A percentile compares a stretch with the other conserved stretches of the same genome.
Evolutionary conservation across 2,797 vertebrate genomes (phyloP).

Genomic region (Chelonia mydas): DNA sequence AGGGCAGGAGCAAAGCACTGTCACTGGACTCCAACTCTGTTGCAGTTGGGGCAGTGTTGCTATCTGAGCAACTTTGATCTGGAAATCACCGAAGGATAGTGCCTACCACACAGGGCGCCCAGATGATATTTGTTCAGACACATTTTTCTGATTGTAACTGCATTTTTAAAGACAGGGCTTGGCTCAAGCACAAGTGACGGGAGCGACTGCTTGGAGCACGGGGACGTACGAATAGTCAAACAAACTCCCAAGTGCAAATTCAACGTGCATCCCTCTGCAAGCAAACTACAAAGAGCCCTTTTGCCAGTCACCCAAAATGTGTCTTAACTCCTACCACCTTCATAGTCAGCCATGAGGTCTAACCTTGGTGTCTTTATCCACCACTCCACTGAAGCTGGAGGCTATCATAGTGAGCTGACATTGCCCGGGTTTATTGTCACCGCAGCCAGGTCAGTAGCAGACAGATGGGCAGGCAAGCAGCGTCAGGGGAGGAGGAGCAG

Average conservation of each 20-base stretch:
- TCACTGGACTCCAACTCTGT: not conserved
- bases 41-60: fast-evolving
- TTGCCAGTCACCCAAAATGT: not conserved
- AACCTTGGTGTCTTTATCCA: not conserved
- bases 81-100: not conserved
- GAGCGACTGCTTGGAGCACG: not conserved
- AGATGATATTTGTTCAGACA: not conserved
- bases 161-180: not conserved
- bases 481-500: not conserved
- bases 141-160: not conserved
- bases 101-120: not conserved
- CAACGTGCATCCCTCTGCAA: not conserved
- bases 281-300: not conserved
- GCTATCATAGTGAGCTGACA: not conserved
- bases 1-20: not conserved
- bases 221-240: not conserved
- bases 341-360: not conserved
- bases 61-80: not conserved
- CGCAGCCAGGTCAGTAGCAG: not conserved
- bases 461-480: not conserved
- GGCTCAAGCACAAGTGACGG: not conserved
- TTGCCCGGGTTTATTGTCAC: not conserved
- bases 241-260: not conserved
- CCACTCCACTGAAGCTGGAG: not conserved
- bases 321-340: not conserved